Evolutionary conservation across 2,888 invertebrate species (phyloP), one percentile per base, ranked within the genome.

Genomic region (Calliphora vomitoria): DNA sequence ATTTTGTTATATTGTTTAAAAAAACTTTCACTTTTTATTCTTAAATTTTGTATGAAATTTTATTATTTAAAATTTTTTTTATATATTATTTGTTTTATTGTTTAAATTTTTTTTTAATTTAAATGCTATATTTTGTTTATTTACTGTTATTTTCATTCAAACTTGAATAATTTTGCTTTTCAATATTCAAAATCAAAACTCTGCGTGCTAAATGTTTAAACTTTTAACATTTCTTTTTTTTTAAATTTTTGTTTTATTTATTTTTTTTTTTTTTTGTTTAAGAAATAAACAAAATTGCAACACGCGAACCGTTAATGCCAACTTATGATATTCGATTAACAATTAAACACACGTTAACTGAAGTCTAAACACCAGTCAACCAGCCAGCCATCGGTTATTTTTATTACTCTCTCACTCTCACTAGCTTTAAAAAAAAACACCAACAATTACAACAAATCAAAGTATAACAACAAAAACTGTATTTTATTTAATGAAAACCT

Each of bases 311-410:
- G 88, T 87, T 87, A 89, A 87, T 85, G 87, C 87, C 88, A 86
- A 87, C 86, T 89, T 88, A 81, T 86, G 79, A 85, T 87, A 88
- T 89, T 88, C 87, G 86, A 88, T 89, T 88, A 89, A 88, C 89
- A 88, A 89, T 88, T 88, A 87, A 85, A 88, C 81, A 88, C 78
- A 82, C 87, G 80, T 89, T 86, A 83, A 84, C 75, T 79, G 74
- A 64, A 84, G 82, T 84, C 85, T 81, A 82, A 79, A 84, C 80
- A 78, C 76, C 87, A 76, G 58, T 64, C 69, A 80, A 74, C 64
- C 72, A 72, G 6, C 71, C 20, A 79, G 44, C 74, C 68, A 75
- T 72, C 44, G 60, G 74, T 84, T 72, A 74, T 55, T 50, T 20
- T 25, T 25, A 25, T 25, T 84, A 60, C 58, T 69, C 79, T 81